phyloP scores from a whole-genome alignment of 2,113 vertebrate genomes.

The Miniopterus natalensis region DNA sequence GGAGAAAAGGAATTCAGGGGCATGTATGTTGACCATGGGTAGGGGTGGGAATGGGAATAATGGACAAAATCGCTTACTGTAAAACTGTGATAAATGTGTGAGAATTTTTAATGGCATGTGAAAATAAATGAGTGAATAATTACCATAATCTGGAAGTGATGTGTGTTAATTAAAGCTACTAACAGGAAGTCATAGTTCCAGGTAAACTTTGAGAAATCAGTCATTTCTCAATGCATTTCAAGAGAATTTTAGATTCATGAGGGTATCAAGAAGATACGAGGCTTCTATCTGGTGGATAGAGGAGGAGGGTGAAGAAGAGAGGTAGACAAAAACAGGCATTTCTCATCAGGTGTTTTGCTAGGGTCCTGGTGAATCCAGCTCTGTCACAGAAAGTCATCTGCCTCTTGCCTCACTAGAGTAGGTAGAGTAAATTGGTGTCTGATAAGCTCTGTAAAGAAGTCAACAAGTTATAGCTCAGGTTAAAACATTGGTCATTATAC shows the following conservation, averaged over 20 bases:
- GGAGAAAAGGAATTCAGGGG: neutral
- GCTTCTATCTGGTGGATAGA: neutral
- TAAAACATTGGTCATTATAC: neutral
- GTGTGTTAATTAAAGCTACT: constrained; percentile 23
- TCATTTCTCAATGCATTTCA: constrained; percentile 26
- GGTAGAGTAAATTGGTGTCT: neutral
- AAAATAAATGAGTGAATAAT: constrained; percentile 20
- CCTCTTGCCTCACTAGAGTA: neutral
- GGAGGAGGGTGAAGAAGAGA: neutral
- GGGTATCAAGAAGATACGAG: neutral
- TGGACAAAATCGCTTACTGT: neutral
- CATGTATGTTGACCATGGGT: neutral
- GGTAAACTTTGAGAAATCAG: neutral
- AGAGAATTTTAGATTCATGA: neutral
- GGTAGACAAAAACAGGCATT: neutral
- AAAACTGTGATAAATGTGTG: neutral
- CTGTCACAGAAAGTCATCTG: neutral
- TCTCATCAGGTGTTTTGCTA: neutral
- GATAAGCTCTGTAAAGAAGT: neutral
- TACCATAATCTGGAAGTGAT: constrained; percentile 35
- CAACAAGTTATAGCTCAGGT: neutral
- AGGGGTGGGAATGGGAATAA: neutral
- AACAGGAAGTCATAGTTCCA: constrained; percentile 7
- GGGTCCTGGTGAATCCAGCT: neutral
- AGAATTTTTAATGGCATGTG: neutral